Percentiles rank a stretch among this genome's conserved stretches.
These are phyloP conservation scores for Andrena bicolor DNA, from an alignment of 2,888 invertebrate genomes.

Conservation along the genomic window DNA sequence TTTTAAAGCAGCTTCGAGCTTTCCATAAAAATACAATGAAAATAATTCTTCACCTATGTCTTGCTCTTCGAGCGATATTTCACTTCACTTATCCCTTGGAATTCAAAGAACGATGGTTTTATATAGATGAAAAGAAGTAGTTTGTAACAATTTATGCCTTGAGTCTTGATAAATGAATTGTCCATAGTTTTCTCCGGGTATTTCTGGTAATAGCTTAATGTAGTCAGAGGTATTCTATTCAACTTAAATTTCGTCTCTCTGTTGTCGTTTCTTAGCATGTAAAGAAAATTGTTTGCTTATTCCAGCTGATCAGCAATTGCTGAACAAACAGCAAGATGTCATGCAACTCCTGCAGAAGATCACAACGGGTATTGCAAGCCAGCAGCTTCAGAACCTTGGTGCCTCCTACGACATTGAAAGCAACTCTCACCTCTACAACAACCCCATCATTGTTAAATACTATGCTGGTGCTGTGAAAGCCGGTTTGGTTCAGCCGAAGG, in stretches of 20 bases:
- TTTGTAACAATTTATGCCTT: neutral
- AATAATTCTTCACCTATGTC: neutral
- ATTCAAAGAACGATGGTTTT: neutral
- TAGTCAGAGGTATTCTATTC: neutral
- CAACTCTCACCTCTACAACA: slow-evolving; percentile 87
- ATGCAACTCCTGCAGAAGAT: slow-evolving; percentile 86
- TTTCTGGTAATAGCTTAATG: neutral
- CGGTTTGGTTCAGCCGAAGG: slow-evolving; percentile 87
- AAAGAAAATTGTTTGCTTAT: neutral
- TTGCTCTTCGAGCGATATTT: neutral
- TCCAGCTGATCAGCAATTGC: slow-evolving; percentile 87
- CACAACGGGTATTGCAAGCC: slow-evolving; percentile 87
- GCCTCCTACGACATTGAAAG: slow-evolving; percentile 87
- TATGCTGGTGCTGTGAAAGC: slow-evolving; percentile 87
- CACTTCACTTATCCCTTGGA: neutral
- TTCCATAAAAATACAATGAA: neutral
- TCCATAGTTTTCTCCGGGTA: neutral
- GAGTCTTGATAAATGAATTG: neutral
- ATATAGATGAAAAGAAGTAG: neutral
- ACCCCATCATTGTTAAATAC: slow-evolving; percentile 85
- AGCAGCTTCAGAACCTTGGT: slow-evolving; percentile 87
- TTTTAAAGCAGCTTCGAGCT: neutral
- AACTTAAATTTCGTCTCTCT: neutral
- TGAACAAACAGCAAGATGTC: slow-evolving; percentile 86
- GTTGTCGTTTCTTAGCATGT: too few relatives aligned